A percentile compares a stretch with the other conserved stretches of the same genome.
phyloP scores from a whole-genome alignment of 2,797 vertebrate species.

The Sibirionetta formosa region DNA sequence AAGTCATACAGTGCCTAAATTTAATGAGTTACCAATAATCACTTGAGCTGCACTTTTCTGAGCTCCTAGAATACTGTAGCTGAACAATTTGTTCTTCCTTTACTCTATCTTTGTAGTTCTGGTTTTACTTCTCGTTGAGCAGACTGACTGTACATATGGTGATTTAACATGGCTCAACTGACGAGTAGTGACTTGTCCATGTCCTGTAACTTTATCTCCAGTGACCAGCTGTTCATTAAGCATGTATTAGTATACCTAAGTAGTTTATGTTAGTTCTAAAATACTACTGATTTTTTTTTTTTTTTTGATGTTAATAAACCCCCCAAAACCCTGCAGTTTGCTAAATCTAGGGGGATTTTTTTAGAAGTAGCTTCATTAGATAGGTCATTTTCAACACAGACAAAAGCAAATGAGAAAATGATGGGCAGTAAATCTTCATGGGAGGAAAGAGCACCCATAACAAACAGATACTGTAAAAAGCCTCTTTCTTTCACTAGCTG shows the following conservation, averaged over 20 bases:
- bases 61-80: background rate
- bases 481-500: background rate
- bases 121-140: background rate
- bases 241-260: background rate
- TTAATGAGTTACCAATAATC: background rate
- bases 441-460: background rate
- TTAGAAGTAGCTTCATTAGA: background rate
- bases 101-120: background rate
- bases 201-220: background rate
- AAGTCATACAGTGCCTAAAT: background rate
- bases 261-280: constrained; percentile 15
- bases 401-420: background rate
- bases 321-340: constrained; percentile 24
- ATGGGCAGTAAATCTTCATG: background rate
- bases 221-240: background rate
- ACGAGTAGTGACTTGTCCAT: background rate
- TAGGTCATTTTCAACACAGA: background rate
- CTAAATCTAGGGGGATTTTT: constrained; percentile 2
- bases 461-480: background rate
- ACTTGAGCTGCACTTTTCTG: background rate
- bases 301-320: background rate
- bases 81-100: background rate
- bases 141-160: background rate
- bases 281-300: background rate
- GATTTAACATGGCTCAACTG: background rate